These are phyloP conservation scores for Drosophila paramelanica DNA, from an alignment of 2,888 invertebrate genomes.

Conservation along the genomic window DNA sequence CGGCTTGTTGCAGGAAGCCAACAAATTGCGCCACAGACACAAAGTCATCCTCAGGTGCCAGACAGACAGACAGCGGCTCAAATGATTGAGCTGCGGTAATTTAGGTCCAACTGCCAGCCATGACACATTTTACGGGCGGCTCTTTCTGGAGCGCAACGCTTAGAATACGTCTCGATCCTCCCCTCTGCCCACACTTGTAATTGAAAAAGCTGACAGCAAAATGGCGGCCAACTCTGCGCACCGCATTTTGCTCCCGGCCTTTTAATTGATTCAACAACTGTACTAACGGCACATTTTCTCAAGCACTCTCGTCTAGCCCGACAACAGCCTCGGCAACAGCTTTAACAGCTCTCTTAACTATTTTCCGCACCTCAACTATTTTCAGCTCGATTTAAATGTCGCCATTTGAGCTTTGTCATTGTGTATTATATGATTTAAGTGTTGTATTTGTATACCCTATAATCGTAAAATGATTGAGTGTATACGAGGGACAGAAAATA, in stretches of 20 bases:
- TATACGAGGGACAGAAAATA: too few relatives aligned
- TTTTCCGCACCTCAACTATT: constrained; percentile 2
- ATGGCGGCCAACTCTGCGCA: constrained; percentile 30
- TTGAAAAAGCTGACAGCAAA: constrained; percentile 57
- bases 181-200: constrained; percentile 27
- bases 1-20: constrained; percentile 80
- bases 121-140: constrained; percentile 62
- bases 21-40: constrained; percentile 70
- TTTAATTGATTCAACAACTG: constrained; percentile 78
- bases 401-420: constrained; percentile 66
- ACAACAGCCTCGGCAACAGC: constrained; percentile 23
- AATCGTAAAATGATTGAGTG: neutral
- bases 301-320: constrained; percentile 35
- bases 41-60: constrained; percentile 55
- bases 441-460: constrained; percentile 21
- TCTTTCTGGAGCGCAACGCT: constrained; percentile 68
- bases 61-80: constrained; percentile 27
- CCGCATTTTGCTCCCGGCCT: constrained; percentile 27
- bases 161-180: constrained; percentile 3
- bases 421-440: constrained; percentile 43
- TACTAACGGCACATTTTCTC: constrained; percentile 69
- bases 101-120: constrained; percentile 71
- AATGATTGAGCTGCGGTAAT: constrained; percentile 66
- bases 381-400: constrained; percentile 62
- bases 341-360: constrained; percentile 38